Conservation (phyloP, 2,113 vertebrate genomes). For the Rhinoderma darwinii region DNA sequence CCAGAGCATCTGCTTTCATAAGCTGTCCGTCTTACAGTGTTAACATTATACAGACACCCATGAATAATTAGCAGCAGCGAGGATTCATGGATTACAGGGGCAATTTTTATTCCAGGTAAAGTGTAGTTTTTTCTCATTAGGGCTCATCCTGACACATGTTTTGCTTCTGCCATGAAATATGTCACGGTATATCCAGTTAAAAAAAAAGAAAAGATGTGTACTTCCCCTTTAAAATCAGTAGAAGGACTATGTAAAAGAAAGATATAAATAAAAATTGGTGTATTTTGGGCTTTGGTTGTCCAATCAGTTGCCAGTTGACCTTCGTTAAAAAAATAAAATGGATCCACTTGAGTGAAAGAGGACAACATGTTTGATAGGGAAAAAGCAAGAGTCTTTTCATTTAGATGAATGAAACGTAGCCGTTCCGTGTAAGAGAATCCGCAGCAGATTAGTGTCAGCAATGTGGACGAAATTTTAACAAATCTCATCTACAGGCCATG, state of each 20-base stretch:
- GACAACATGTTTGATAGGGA: too few relatives aligned
- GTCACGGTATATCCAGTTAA: not conserved
- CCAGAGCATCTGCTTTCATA: not conserved
- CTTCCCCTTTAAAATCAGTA: not conserved
- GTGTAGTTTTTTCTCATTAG: constrained; percentile 14
- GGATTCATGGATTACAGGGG: not conserved
- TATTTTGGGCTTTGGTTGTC: not conserved
- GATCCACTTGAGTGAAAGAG: too few relatives aligned
- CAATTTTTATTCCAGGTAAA: not conserved
- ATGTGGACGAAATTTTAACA: too few relatives aligned
- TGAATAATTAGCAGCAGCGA: not conserved
- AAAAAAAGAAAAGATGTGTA: not conserved
- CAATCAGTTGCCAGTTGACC: not conserved
- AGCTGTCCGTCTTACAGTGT: not conserved
- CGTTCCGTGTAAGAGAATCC: too few relatives aligned
- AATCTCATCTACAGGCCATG: too few relatives aligned
- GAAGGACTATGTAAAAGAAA: not conserved
- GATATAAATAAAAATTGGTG: not conserved
- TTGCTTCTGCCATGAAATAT: not conserved
- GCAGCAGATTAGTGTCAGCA: too few relatives aligned
- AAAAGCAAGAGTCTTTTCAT: too few relatives aligned
- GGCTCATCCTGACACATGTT: not conserved
- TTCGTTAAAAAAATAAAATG: too few relatives aligned
- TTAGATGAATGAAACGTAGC: too few relatives aligned
- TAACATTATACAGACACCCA: not conserved